Conservation (phyloP, 2,797 vertebrate species). For the Hephaestus fuliginosus region DNA sequence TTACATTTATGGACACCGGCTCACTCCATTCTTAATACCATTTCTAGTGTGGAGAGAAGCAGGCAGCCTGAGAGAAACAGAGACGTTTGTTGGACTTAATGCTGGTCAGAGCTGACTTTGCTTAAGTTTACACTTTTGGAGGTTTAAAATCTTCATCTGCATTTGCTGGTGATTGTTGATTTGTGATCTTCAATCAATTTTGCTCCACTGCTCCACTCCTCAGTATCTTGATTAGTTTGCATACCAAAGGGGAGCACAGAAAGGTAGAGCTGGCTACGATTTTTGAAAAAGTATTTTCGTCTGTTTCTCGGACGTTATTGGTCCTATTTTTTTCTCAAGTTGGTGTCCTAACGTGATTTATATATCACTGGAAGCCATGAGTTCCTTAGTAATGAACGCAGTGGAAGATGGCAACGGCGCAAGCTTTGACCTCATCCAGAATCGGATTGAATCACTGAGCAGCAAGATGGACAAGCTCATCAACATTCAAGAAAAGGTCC, state of each 20-base stretch:
- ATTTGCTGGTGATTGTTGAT: slow-evolving; percentile 21
- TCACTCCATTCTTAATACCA: slow-evolving; percentile 80
- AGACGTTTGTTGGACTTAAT: slow-evolving; percentile 20
- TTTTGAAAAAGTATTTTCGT: slow-evolving; percentile 59
- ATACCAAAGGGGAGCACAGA: slow-evolving; percentile 41
- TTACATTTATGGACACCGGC: slow-evolving; percentile 84
- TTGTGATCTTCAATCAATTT: slow-evolving; percentile 28
- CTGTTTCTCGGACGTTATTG: slow-evolving; percentile 57
- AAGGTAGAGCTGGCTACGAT: slow-evolving; percentile 73
- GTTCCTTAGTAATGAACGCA: slow-evolving; percentile 77
- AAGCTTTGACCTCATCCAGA: slow-evolving; percentile 86
- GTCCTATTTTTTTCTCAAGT: slow-evolving; percentile 55
- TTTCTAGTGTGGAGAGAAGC: slow-evolving; percentile 69
- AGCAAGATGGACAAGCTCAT: slow-evolving; percentile 92
- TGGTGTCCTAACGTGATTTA: slow-evolving; percentile 63
- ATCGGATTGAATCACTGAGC: slow-evolving; percentile 88
- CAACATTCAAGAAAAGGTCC: slow-evolving; percentile 89
- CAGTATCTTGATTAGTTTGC: slow-evolving; percentile 33
- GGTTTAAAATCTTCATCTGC: slow-evolving; percentile 26
- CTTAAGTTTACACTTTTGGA: slow-evolving; percentile 35
- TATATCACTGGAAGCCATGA: slow-evolving; percentile 73
- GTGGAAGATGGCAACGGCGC: slow-evolving; percentile 59
- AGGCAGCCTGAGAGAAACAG: slow-evolving; percentile 52
- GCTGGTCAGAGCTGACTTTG: slow-evolving; percentile 22
- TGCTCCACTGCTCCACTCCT: slow-evolving; percentile 33